phyloP scores from a whole-genome alignment of 1,140 invertebrate species.

The Neodiprion fabricii region DNA sequence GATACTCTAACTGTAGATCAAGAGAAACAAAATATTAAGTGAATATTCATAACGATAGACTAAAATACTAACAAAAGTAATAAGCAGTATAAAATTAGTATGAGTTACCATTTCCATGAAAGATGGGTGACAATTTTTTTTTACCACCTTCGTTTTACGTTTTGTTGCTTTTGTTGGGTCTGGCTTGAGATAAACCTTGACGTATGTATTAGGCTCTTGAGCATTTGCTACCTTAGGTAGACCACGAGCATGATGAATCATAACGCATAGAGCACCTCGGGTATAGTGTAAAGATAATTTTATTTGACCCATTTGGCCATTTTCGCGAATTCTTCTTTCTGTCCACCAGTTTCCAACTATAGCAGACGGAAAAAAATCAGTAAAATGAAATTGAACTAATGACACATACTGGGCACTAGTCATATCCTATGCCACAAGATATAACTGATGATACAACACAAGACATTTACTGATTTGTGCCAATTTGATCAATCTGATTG shows the following conservation, averaged over 20 bases:
- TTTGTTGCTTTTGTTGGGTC: conserved; percentile 91
- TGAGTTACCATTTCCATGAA: conserved; percentile 95
- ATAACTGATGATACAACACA: no score
- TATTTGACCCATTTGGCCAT: conserved; percentile 67
- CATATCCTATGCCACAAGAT: no score
- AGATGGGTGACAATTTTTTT: conserved; percentile 91
- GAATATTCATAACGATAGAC: conserved; percentile 2
- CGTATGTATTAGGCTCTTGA: conserved; percentile 88
- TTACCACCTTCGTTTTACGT: conserved; percentile 92
- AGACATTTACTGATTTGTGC: no score
- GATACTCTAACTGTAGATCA: conserved; percentile 80
- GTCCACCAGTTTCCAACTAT: conserved; percentile 60
- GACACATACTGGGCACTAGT: no score
- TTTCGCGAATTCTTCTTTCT: conserved; percentile 52
- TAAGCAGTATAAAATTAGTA: conserved; percentile 21
- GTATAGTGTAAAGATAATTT: conserved; percentile 87
- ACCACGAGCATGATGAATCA: conserved; percentile 89
- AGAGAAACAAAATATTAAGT: conserved; percentile 20
- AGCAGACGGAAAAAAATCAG: background rate
- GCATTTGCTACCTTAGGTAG: conserved; percentile 76
- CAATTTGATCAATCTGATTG: no score
- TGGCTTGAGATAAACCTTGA: conserved; percentile 91
- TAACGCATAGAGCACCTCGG: conserved; percentile 79
- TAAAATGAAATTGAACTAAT: conserved; percentile 6
- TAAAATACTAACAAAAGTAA: conserved; percentile 10